phyloP scores from a whole-genome alignment of 2,113 vertebrate genomes.

The Pterocles burchelli region DNA sequence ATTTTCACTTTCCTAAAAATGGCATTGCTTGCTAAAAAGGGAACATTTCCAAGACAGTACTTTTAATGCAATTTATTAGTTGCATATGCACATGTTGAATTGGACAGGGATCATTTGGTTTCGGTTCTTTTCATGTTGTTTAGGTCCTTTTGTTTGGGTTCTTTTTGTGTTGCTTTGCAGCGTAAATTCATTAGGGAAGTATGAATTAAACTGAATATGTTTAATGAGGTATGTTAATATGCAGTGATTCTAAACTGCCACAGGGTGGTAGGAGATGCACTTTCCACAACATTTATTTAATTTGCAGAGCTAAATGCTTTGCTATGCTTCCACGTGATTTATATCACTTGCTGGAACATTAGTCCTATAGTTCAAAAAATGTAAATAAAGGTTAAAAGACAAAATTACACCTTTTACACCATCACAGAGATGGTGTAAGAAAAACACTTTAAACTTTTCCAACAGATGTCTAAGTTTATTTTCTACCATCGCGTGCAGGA shows the following conservation, averaged over 20 bases:
- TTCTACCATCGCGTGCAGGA: background rate
- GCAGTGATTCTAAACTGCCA: slow-evolving; percentile 78
- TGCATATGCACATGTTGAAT: background rate
- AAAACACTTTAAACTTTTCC: background rate
- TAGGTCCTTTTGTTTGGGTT: background rate
- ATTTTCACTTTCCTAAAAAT: background rate
- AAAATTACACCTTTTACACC: background rate
- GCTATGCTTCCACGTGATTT: slow-evolving; percentile 29
- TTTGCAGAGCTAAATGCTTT: slow-evolving; percentile 70
- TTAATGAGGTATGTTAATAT: slow-evolving; percentile 74
- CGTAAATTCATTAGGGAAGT: slow-evolving; percentile 25
- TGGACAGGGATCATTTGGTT: background rate
- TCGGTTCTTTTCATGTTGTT: background rate
- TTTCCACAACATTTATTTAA: slow-evolving; percentile 72
- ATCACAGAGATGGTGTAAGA: background rate
- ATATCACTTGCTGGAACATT: slow-evolving; percentile 23
- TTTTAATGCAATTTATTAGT: background rate
- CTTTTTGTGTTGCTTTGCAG: background rate
- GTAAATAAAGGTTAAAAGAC: background rate
- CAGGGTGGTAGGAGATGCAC: slow-evolving; percentile 79
- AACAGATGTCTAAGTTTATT: background rate
- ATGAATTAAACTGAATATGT: slow-evolving; percentile 39
- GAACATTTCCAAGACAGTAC: background rate
- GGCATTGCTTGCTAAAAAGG: background rate
- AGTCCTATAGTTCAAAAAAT: background rate